These are phyloP conservation scores for Galaxea fascicularis DNA, from an alignment of 92 coral and sea anemone genomes.

Conservation along the genomic window DNA sequence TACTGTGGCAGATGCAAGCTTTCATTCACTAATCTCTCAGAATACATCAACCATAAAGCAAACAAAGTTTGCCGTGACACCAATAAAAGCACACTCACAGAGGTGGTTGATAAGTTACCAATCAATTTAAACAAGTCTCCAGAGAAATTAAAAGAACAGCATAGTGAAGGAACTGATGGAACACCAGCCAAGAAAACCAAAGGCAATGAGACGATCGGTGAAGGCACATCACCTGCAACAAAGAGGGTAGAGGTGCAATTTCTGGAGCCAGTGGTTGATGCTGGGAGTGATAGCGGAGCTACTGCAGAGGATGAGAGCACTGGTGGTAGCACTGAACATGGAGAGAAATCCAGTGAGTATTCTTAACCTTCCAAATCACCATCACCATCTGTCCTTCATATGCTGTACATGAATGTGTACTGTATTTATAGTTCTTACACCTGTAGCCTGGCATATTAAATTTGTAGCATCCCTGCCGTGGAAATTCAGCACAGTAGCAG, in stretches of 20 bases:
- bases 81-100: conserved; percentile 31
- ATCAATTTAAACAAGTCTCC: conserved; percentile 10
- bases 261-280: conserved; percentile 25
- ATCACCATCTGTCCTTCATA: neutral
- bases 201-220: neutral
- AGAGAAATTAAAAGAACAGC: neutral
- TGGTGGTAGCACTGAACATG: neutral
- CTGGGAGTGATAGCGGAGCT: neutral
- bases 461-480: too few relatives aligned
- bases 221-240: neutral
- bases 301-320: neutral
- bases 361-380: neutral
- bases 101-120: conserved; percentile 36
- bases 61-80: conserved; percentile 54
- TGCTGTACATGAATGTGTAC: too few relatives aligned
- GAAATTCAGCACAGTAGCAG: too few relatives aligned
- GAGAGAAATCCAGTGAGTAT: conserved; percentile 8
- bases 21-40: conserved; percentile 83
- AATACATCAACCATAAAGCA: conserved; percentile 85
- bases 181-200: neutral
- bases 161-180: neutral
- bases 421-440: too few relatives aligned
- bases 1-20: conserved; percentile 93
- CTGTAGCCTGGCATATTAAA: too few relatives aligned
- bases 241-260: conserved; percentile 64